Evolutionary conservation across 2,888 invertebrate species (phyloP), one percentile per base, ranked within the genome.

Genomic region (Troides oblongomaculatus): DNA sequence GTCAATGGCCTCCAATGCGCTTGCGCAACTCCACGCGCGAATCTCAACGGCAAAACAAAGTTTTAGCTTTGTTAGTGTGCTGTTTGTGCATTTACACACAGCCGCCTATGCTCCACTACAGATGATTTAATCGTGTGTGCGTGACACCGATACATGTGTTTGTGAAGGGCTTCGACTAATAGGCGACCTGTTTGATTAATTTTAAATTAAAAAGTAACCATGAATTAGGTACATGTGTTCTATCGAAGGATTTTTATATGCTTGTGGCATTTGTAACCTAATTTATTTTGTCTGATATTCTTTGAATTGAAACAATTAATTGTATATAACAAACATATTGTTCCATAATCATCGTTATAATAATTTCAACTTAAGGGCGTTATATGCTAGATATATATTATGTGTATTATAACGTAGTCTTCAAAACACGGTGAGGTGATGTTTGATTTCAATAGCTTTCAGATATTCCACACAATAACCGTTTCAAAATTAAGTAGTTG

Each of bases 1-100:
- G 92, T 92, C 91, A 81, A 92, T 91, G 92, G 92, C 92, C 92
- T 88, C 86, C 79, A 81, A 76, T 82, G 83, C 85, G 88, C 89
- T 92, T 92, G 92, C 92, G 91, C 92, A 92, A 92, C 87, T 80
- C 81, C 88, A 87, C 90, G 87, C 90, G 90, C 92, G 91, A 92
- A 92, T 92, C 92, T 92, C 89, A 84, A 89, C 89, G 82, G 88
- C 91, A 89, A 92, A 92, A 92, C 90, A 90, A 89, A 89, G 84
- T 89, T 86, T 84, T 83, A 76, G 74, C 74, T 75, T 73, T 76
- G 74, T 76, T 73, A 80, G 86, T 84, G 85, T 84, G 86, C 78
- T 77, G 78, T 60, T 70, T 74, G 63, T 67, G 65, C 61, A 72
- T 69, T 62, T 62, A 73, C 69, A 75, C 73, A 71, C 61, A 50